Evolutionary conservation across 2,888 invertebrate species (phyloP).

Genomic region (Polydrusus cervinus): DNA sequence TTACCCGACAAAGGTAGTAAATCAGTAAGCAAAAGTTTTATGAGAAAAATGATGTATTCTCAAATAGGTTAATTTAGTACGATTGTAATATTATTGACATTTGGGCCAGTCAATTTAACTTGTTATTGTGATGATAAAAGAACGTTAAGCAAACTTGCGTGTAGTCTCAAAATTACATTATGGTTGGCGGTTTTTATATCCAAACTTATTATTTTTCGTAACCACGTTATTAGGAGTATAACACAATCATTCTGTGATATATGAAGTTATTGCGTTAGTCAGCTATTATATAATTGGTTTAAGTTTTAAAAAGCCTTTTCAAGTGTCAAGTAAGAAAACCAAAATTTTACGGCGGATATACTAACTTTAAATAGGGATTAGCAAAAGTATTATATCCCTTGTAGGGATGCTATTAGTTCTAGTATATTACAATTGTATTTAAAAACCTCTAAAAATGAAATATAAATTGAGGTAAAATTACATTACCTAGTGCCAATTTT

Average conservation of each 20-base stretch:
- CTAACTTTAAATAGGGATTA: too few relatives aligned
- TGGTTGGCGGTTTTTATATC: slow-evolving; percentile 63
- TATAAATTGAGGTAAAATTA: too few relatives aligned
- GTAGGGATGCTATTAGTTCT: too few relatives aligned
- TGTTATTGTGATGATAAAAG: slow-evolving; percentile 37
- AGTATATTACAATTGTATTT: too few relatives aligned
- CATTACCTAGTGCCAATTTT: too few relatives aligned
- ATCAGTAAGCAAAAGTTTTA: slow-evolving; percentile 5
- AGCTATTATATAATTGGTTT: slow-evolving; percentile 48
- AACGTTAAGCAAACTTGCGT: slow-evolving; percentile 24
- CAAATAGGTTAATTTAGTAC: slow-evolving; percentile 18
- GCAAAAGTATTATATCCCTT: too few relatives aligned
- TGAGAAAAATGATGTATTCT: not conserved
- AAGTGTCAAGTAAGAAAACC: slow-evolving; percentile 11
- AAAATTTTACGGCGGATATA: slow-evolving; percentile 1
- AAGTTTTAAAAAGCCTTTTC: slow-evolving; percentile 33
- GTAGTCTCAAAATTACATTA: slow-evolving; percentile 30
- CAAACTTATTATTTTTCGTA: slow-evolving; percentile 67
- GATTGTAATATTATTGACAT: slow-evolving; percentile 25
- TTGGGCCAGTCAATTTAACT: slow-evolving; percentile 49
- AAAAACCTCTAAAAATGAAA: too few relatives aligned
- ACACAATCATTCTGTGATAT: slow-evolving; percentile 80
- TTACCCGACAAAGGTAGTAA: not conserved
- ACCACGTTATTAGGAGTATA: slow-evolving; percentile 70
- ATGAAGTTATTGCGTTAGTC: slow-evolving; percentile 78